Conservation (phyloP, 2,888 invertebrate species). For the Nephrotoma guestfalica region DNA sequence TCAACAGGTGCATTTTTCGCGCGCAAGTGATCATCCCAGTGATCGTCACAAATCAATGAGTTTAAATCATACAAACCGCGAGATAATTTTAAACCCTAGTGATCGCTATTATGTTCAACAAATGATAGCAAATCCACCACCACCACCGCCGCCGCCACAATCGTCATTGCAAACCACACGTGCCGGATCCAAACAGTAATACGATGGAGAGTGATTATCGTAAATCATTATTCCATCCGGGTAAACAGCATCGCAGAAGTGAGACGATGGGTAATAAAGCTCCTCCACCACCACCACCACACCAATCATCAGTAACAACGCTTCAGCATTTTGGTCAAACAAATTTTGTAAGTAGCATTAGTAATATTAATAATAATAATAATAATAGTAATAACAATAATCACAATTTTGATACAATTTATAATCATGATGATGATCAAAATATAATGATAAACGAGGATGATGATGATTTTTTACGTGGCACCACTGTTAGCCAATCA, state of each 20-base stretch:
- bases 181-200: not conserved
- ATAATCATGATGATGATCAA: slow-evolving; percentile 1
- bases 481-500: slow-evolving; percentile 30
- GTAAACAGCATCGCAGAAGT: not conserved
- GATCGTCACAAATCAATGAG: not conserved
- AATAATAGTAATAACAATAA: slow-evolving; percentile 8
- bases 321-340: slow-evolving; percentile 1
- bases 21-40: not conserved
- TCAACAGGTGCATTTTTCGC: not conserved
- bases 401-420: slow-evolving; percentile 12
- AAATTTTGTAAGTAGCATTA: not conserved
- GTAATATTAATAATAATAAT: slow-evolving; percentile 5
- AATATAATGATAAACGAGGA: not conserved
- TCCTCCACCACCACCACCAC: not conserved
- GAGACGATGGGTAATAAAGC: not conserved
- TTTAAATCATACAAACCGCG: not conserved
- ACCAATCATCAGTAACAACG: not conserved
- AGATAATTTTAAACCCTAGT: not conserved
- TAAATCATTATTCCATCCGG: not conserved
- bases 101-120: not conserved
- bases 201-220: not conserved
- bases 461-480: slow-evolving; percentile 26
- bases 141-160: not conserved
- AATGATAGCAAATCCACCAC: not conserved
- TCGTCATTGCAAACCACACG: not conserved